A percentile compares a stretch with the other conserved stretches of the same genome.
Conservation (phyloP, 2,113 vertebrate species). For the Odocoileus hemionus region DNA sequence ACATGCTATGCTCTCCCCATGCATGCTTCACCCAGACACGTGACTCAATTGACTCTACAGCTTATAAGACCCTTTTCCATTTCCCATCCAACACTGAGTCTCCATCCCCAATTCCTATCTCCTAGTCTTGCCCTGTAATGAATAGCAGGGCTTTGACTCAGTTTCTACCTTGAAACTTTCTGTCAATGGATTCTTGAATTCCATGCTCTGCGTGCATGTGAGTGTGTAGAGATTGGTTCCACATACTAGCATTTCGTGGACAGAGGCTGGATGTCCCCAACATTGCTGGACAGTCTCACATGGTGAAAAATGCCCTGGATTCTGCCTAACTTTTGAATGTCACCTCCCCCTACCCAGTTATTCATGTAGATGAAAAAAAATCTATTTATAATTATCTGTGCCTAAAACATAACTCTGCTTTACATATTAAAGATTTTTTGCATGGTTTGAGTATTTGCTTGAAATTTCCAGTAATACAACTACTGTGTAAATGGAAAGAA, state of each 20-base stretch:
- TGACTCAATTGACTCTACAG: neutral
- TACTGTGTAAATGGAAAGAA: constrained; percentile 6
- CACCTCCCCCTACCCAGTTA: neutral
- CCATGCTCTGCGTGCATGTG: neutral
- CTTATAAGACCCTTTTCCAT: neutral
- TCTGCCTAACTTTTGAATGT: neutral
- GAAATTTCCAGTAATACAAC: constrained; percentile 27
- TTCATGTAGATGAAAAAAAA: neutral
- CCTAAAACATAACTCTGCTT: neutral
- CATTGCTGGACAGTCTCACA: neutral
- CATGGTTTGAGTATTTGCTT: neutral
- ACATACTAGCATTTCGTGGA: neutral
- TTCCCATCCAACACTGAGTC: neutral
- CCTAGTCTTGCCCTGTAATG: neutral
- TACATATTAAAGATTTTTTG: neutral
- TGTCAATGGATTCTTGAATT: neutral
- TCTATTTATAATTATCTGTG: constrained; percentile 18
- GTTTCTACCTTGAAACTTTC: neutral
- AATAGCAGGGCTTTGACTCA: neutral
- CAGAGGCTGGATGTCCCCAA: neutral
- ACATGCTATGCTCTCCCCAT: neutral
- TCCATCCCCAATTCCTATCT: neutral
- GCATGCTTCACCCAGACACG: neutral
- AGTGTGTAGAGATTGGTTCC: neutral
- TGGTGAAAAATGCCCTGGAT: neutral